These are phyloP conservation scores for Leptatherina wallacei DNA, from an alignment of 2,797 vertebrate species.

Conservation along the genomic window DNA sequence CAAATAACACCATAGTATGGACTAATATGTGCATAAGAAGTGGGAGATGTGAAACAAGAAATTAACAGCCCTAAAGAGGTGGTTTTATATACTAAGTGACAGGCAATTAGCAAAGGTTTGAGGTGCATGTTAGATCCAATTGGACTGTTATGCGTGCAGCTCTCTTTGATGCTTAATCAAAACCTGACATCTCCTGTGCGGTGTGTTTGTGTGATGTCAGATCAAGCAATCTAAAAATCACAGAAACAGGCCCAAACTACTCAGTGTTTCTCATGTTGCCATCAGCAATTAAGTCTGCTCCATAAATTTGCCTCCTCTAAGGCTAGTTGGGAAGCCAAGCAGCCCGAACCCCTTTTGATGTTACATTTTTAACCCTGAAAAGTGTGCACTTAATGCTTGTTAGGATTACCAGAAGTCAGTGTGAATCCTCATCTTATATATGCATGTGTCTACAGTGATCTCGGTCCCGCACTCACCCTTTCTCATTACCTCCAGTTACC, in stretches of 20 bases:
- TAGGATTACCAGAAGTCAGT: conserved; percentile 57
- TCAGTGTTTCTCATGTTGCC: conserved; percentile 55
- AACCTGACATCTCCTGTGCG: conserved; percentile 68
- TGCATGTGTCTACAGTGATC: conserved; percentile 57
- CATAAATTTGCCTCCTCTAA: conserved; percentile 45
- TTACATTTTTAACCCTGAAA: conserved; percentile 63
- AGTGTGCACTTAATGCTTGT: conserved; percentile 43
- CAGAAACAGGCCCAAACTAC: conserved; percentile 65
- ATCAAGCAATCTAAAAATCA: conserved; percentile 77
- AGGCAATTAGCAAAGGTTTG: conserved; percentile 66
- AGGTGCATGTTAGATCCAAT: conserved; percentile 66
- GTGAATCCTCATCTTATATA: conserved; percentile 51
- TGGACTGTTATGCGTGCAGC: conserved; percentile 56
- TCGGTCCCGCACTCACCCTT: conserved; percentile 42
- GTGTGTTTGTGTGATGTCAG: conserved; percentile 77
- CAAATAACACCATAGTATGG: not conserved
- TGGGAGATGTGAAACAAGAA: conserved; percentile 39
- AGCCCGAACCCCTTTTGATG: conserved; percentile 59
- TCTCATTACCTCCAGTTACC: conserved; percentile 36
- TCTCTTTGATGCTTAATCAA: conserved; percentile 75
- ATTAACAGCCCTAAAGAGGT: conserved; percentile 50
- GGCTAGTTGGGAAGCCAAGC: conserved; percentile 55
- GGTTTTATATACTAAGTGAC: conserved; percentile 57
- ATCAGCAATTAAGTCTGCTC: conserved; percentile 64
- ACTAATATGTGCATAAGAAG: conserved; percentile 32